Conservation (phyloP, 2,797 vertebrate genomes). For the Chiroxiphia lanceolata region DNA sequence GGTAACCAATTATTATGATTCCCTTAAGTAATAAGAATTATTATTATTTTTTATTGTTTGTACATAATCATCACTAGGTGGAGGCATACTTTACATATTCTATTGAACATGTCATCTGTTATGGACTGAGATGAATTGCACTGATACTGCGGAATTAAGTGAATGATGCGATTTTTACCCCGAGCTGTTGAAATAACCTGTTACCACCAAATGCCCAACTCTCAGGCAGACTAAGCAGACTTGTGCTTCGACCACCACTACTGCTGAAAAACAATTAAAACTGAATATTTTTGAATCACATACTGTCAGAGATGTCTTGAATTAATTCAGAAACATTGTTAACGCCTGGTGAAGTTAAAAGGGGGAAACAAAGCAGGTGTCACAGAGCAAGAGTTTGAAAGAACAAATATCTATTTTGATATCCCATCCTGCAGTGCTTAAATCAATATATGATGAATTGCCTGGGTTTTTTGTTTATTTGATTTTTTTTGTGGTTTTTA, state of each 20-base stretch:
- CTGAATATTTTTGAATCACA: background rate
- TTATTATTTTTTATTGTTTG: slow-evolving; percentile 61
- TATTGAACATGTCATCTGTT: slow-evolving; percentile 34
- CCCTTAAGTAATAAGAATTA: slow-evolving; percentile 20
- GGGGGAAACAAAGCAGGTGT: background rate
- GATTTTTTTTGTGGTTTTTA: background rate
- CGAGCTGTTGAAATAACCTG: background rate
- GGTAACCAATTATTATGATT: background rate
- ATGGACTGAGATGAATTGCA: background rate
- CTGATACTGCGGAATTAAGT: background rate
- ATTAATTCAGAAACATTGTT: background rate
- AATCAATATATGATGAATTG: background rate
- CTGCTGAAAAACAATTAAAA: background rate
- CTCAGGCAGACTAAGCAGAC: background rate
- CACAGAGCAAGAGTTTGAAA: background rate
- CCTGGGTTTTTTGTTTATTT: background rate
- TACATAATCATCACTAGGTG: slow-evolving; percentile 64
- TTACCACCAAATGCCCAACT: background rate
- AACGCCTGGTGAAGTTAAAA: background rate
- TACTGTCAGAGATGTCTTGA: background rate
- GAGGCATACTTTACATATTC: slow-evolving; percentile 70
- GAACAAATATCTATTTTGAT: background rate
- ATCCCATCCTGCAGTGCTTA: background rate
- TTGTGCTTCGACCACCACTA: background rate
- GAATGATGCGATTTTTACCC: background rate